Base-by-base conservation (phyloP, 2,797 vertebrate species). In the Rhinichthys osculus region DNA sequence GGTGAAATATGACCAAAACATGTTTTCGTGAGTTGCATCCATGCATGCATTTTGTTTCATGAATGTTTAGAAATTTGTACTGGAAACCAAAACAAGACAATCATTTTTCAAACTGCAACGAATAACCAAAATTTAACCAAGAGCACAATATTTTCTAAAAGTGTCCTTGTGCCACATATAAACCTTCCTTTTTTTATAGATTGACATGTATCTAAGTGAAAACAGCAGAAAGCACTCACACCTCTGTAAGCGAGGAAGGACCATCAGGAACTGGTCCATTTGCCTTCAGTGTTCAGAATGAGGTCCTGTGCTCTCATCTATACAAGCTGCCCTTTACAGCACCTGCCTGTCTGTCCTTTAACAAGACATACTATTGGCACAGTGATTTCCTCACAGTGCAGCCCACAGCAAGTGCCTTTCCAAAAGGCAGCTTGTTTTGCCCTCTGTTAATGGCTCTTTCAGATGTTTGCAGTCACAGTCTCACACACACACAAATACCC, bases 171-270 rank as follows among this genome's bases (percentile, higher is more conserved):
- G n/a, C 40, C 17, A 35, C 52, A 78, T 7, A 27, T 47, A 44
- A 85, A 67, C 42, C 69, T 57, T 30, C 23, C 81, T 44, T 59
- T 85, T 85, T 85, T 82, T 79, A 88, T 91, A 90, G 92, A 44
- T 77, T 92, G 90, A 88, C 89, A 86, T 85, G 85, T 92, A 92
- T 94, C 91, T 91, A 92, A 92, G 90, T 89, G 90, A 92, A 86
- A 91, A 95, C 94, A 95, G 42, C 89, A 86, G 91, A 94, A 94
- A 92, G 94, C 93, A 94, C 94, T 94, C 92, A 87, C 90, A 89
- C 90, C 64, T 87, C 40, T 27, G 72, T 64, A 67, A 86, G 67
- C 30, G 78, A 67, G 72, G 52, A 73, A 81, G 73, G 50, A 70
- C 78, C 66, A 69, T 85, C 85, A 87, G 78, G 83, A 27, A 78